Conservation (phyloP, 2,888 invertebrate species). For the Ectemnius lituratus region DNA sequence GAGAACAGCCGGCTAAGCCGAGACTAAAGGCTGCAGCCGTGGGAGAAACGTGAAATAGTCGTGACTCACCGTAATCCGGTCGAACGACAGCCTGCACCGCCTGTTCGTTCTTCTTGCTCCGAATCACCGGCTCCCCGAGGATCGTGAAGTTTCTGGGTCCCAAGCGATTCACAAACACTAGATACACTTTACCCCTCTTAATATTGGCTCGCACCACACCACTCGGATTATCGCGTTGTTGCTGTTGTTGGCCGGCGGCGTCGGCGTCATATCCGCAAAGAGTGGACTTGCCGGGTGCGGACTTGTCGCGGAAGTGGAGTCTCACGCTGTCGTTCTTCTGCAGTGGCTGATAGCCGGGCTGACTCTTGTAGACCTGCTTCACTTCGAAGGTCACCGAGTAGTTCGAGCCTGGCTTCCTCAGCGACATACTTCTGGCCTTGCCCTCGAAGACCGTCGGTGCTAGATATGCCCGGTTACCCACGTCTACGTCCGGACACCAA, state of each 20-base stretch:
- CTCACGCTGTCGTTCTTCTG: constrained; percentile 79
- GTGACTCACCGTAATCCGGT: constrained; percentile 76
- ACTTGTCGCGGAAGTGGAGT: constrained; percentile 79
- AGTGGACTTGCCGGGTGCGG: constrained; percentile 72
- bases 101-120: constrained; percentile 77
- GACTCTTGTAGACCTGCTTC: constrained; percentile 82
- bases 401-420: constrained; percentile 79
- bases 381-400: constrained; percentile 85
- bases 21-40: not conserved
- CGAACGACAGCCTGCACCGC: constrained; percentile 76
- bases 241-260: constrained; percentile 44
- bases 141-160: constrained; percentile 81
- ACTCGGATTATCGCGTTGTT: constrained; percentile 65
- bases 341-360: constrained; percentile 76
- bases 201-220: constrained; percentile 81
- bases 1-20: too few relatives aligned
- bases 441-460: constrained; percentile 85
- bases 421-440: constrained; percentile 82
- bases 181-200: constrained; percentile 80
- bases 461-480: constrained; percentile 82
- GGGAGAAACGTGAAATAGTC: not conserved
- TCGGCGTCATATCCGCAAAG: constrained; percentile 72
- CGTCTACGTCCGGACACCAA: constrained; percentile 83
- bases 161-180: constrained; percentile 81
- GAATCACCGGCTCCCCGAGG: constrained; percentile 80